These are phyloP conservation scores for Osmoderma eremita DNA, from an alignment of 2,888 invertebrate genomes.

Conservation along the genomic window DNA sequence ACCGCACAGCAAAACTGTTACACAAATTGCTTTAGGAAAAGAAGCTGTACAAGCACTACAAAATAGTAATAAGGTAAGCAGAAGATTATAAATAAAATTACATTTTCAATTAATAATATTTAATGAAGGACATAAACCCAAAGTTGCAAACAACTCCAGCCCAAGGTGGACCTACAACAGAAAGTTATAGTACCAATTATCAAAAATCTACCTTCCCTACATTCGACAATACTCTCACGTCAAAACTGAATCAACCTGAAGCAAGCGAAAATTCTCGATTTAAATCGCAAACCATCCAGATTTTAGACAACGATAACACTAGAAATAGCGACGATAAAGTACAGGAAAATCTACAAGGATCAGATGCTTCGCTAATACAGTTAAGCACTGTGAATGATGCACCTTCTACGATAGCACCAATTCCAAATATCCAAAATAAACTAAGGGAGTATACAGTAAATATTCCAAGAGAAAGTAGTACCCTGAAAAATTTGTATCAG, in stretches of 20 bases:
- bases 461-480: too few relatives aligned
- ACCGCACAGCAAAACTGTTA: slow-evolving; percentile 64
- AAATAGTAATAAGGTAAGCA: slow-evolving; percentile 52
- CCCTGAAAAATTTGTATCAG: not conserved
- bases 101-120: not conserved
- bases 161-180: too few relatives aligned
- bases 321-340: not conserved
- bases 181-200: too few relatives aligned
- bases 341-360: not conserved
- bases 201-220: too few relatives aligned
- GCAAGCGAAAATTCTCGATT: too few relatives aligned
- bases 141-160: slow-evolving; percentile 6
- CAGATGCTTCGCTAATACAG: not conserved
- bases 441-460: too few relatives aligned
- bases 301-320: not conserved
- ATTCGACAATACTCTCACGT: too few relatives aligned
- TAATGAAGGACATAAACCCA: slow-evolving; percentile 21
- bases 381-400: not conserved
- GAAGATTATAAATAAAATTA: not conserved
- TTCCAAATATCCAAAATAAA: too few relatives aligned
- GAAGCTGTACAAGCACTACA: slow-evolving; percentile 66
- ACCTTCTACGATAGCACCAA: not conserved
- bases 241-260: too few relatives aligned
- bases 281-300: not conserved
- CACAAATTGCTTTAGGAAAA: slow-evolving; percentile 69